Evolutionary conservation across 1,140 invertebrate species (phyloP).

Genomic region (Spodoptera frugiperda): DNA sequence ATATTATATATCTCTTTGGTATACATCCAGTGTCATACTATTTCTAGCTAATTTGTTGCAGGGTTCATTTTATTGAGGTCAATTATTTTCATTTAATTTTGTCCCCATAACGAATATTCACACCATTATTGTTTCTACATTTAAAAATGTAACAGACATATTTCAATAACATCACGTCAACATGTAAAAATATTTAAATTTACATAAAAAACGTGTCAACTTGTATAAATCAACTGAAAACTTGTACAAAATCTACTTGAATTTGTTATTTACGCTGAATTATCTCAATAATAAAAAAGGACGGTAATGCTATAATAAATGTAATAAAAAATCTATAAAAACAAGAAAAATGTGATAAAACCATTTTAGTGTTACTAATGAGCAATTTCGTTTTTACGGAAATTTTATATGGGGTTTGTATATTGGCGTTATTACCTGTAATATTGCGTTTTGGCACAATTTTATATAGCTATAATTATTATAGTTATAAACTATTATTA

Average conservation of each 20-base stretch:
- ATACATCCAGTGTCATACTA: conserved; percentile 55
- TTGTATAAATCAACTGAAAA: conserved; percentile 12
- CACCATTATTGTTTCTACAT: not conserved
- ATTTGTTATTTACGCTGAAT: not conserved
- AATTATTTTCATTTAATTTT: conserved; percentile 11
- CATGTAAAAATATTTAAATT: conserved; percentile 14
- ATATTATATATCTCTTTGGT: conserved; percentile 58
- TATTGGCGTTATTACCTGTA: conserved; percentile 76
- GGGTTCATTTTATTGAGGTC: conserved; percentile 17
- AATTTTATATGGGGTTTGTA: conserved; percentile 56
- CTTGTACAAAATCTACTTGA: not conserved
- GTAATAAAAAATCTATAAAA: conserved; percentile 43
- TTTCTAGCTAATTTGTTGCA: conserved; percentile 22
- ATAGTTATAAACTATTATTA: conserved; percentile 52
- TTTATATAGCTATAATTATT: conserved; percentile 54
- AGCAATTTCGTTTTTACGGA: conserved; percentile 48
- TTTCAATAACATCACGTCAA: conserved; percentile 11
- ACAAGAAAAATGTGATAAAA: conserved; percentile 43
- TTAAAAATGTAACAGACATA: not conserved
- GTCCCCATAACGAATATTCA: not conserved
- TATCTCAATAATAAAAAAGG: conserved; percentile 44
- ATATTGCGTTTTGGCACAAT: conserved; percentile 78
- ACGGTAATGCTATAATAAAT: conserved; percentile 45
- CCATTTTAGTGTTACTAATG: conserved; percentile 59
- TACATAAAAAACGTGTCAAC: not conserved